Base-by-base conservation (phyloP, 2,797 vertebrate genomes). In the Dendrocincla fuliginosa region DNA sequence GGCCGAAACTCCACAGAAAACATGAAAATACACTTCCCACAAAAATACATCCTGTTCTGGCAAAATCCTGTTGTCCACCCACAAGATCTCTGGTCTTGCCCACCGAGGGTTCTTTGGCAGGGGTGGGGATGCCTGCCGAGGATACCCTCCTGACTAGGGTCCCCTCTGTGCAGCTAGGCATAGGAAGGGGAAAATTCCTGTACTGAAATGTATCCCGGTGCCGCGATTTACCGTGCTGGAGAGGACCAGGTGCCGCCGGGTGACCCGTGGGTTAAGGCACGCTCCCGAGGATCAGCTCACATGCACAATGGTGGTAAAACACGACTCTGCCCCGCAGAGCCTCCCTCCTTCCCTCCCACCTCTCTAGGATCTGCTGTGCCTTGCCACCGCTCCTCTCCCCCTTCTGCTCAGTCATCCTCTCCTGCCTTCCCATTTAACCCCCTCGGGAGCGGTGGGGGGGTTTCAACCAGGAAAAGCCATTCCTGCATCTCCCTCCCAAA, bases 381-480 rank as follows among this genome's bases (percentile, higher is more conserved):
- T 85, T 92, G 79, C 86, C 65, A 84, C 57, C 2, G 69, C 76
- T 93, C 77, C 44, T 74, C 92, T 91, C 93, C 80, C 70, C 57
- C 86, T 90, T 78, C 90, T 93, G 96, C 93, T 96, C 92, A 95
- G 84, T 96, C 94, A 94, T 95, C 67, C 81, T 87, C 82, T 89
- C 76, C 92, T 86, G 92, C 89, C 80, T 96, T 94, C 93, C 83
- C 57, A 93, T 78, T 94, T 94, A 95, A 96, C 90, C 86, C 95
- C 67, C 52, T 87, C 77, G 57, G 77, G 90, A 90, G 61, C 52
- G 1, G 42, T 13, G n/a, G 68, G 4, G 67, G 33, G 67, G 19
- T 33, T 87, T 70, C 49, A 13, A n/a, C 24, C 5, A 1, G 65
- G 37, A 53, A 46, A 67, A 44, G 33, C 12, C 25, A 22, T 70